A percentile compares a stretch with the other conserved stretches of the same genome.
These are phyloP conservation scores for Gastracanthus pulcherrimus DNA, from an alignment of 2,888 invertebrate species.

Conservation along the genomic window DNA sequence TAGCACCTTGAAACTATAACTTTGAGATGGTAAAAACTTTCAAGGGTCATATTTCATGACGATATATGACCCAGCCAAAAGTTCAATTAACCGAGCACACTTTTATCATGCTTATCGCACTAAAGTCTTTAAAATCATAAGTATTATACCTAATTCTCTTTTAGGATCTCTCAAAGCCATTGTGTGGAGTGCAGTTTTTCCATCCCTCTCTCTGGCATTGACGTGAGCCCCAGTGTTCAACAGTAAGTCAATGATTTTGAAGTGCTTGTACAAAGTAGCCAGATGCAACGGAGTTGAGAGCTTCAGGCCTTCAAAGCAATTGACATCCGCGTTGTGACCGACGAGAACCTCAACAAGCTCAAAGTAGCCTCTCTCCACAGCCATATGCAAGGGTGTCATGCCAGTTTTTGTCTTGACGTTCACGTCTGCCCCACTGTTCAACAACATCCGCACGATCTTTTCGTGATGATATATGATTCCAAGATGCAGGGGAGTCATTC, in stretches of 20 bases:
- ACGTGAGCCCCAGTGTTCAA: slow-evolving; percentile 28
- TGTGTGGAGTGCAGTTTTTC: slow-evolving; percentile 10
- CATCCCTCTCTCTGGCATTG: slow-evolving; percentile 15
- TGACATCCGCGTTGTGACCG: background rate
- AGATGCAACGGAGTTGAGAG: slow-evolving; percentile 28
- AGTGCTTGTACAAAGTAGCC: slow-evolving; percentile 2
- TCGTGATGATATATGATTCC: background rate
- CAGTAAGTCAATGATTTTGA: slow-evolving; percentile 19
- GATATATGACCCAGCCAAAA: background rate
- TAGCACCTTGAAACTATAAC: no score
- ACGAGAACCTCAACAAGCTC: slow-evolving; percentile 33
- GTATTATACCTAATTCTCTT: background rate
- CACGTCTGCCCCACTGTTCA: background rate
- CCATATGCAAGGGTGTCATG: slow-evolving; percentile 21
- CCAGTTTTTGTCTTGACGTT: background rate
- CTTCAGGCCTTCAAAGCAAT: background rate
- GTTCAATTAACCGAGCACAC: no score
- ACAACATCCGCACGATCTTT: background rate
- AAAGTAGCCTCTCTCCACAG: background rate
- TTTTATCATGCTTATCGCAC: no score
- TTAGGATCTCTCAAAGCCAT: background rate
- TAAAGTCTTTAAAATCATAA: background rate
- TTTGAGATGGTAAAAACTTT: background rate
- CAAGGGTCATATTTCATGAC: no score
- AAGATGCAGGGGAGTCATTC: slow-evolving; percentile 5